phyloP scores from a whole-genome alignment of 1,140 invertebrate genomes.

The Drosophila malerkotliana region DNA sequence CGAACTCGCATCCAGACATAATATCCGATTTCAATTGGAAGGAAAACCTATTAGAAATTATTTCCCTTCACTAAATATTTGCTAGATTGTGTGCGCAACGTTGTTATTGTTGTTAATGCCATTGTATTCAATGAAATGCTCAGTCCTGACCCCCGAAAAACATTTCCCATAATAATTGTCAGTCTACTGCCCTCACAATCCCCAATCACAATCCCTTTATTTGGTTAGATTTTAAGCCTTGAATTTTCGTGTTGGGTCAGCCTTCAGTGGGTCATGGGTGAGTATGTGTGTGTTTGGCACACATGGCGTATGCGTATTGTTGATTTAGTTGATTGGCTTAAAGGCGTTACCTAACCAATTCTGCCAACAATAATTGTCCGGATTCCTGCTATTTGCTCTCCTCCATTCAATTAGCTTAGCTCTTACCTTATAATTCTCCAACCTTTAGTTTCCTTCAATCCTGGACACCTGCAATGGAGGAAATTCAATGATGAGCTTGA shows the following conservation, averaged over 20 bases:
- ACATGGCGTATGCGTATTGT: conserved; percentile 70
- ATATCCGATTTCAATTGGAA: conserved; percentile 72
- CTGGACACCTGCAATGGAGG: conserved; percentile 29
- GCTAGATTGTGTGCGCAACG: conserved; percentile 48
- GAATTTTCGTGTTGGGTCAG: conserved; percentile 54
- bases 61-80: conserved; percentile 73
- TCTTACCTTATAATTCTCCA: conserved; percentile 32
- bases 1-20: conserved; percentile 39
- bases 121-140: conserved; percentile 55
- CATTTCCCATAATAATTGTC: conserved; percentile 51
- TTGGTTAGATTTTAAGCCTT: conserved; percentile 59
- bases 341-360: conserved; percentile 50
- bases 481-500: conserved; percentile 26
- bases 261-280: conserved; percentile 15
- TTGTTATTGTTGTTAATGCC: conserved; percentile 49
- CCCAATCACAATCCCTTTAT: conserved; percentile 23
- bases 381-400: conserved; percentile 50
- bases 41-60: conserved; percentile 80
- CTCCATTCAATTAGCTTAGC: conserved; percentile 52
- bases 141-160: conserved; percentile 30
- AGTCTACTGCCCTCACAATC: conserved; percentile 23
- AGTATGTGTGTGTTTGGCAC: conserved; percentile 35
- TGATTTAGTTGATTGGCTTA: conserved; percentile 77
- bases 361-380: conserved; percentile 68
- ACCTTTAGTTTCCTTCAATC: conserved; percentile 10